Evolutionary conservation across 2,888 invertebrate species (phyloP), one percentile per base, ranked within the genome.

Genomic region (Cheilosia vulpina): DNA sequence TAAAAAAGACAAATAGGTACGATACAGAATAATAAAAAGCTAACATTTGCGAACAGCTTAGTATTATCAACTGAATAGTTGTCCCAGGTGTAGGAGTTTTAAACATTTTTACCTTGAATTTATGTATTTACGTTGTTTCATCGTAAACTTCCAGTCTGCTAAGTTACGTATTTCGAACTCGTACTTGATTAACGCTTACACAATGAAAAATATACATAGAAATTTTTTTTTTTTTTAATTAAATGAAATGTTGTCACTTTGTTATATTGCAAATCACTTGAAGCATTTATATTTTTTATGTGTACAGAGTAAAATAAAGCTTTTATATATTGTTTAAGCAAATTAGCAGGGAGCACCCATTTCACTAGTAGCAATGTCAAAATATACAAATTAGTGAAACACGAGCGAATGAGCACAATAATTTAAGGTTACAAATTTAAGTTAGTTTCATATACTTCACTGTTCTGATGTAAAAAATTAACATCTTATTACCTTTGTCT

Each of bases 281-380:
- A 75, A 50, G 9, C 47, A 41, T 50, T 6, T 57, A 0, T 45
- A 52, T 17, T 41, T 41, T 41, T 50, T 52, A 13, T 38, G 31
- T 31, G 24, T 43, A 66, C 43, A 7, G 6, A 52, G 27, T 24
- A 77, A 41, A 57, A 38, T 52, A 24, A 27, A 78, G 69, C 69
- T 78, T 78, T 78, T 55, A 3, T 24, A 58, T 52, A 27, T 47
- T 57, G 34, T 66, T 65, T 52, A 65, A 43, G 57, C 41, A 71
- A 62, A 63, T 78, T 72, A 65, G 58, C 38, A 62, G 45, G 52
- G 58, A 73, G 73, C 68, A 79, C 84, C 83, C 69, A 79, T 84
- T 84, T 55, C 52, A 69, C 79, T 69, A 34, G 71, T 66, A 60
- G 53, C 53, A 75, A 75, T 71, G 55, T 65, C 69, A 69, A 75